Percentiles rank a stretch among this genome's conserved stretches.
These are phyloP conservation scores for Drosophila kepulauana DNA, from an alignment of 1,140 invertebrate genomes.

Conservation along the genomic window DNA sequence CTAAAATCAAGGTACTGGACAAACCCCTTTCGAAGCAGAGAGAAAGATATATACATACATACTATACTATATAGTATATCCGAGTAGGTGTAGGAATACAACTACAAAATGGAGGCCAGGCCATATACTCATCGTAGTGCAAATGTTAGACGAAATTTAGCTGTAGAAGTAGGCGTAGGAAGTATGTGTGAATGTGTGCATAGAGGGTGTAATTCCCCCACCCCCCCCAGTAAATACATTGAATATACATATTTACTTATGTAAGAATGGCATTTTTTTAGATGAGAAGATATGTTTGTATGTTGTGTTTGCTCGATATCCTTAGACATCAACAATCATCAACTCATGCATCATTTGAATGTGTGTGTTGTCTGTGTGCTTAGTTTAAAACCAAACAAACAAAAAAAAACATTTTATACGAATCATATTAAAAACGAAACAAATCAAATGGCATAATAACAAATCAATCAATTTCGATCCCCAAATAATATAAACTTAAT, in stretches of 20 bases:
- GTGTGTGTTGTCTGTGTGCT: slow-evolving; percentile 17
- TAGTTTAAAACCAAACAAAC: slow-evolving; percentile 22
- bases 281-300: no score
- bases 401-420: slow-evolving; percentile 27
- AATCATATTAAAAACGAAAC: slow-evolving; percentile 34
- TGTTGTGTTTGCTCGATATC: slow-evolving; percentile 1
- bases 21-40: not conserved
- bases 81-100: slow-evolving; percentile 15
- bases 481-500: slow-evolving; percentile 14
- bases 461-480: slow-evolving; percentile 29
- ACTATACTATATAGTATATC: slow-evolving; percentile 18
- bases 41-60: not conserved
- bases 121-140: slow-evolving; percentile 59
- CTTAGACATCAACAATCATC: slow-evolving; percentile 21
- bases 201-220: slow-evolving; percentile 17
- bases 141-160: slow-evolving; percentile 69
- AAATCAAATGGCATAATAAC: slow-evolving; percentile 21
- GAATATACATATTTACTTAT: slow-evolving; percentile 13
- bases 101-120: slow-evolving; percentile 23
- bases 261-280: slow-evolving; percentile 30
- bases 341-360: slow-evolving; percentile 17
- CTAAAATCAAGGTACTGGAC: slow-evolving; percentile 11
- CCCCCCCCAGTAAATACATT: not conserved
- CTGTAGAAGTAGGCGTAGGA: slow-evolving; percentile 50
- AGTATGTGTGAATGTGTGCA: slow-evolving; percentile 15